Evolutionary conservation across 64 coral and sea anemone genomes (phyloP), one percentile per base, ranked within the genome.

Genomic region (Cladopsammia gracilis): DNA sequence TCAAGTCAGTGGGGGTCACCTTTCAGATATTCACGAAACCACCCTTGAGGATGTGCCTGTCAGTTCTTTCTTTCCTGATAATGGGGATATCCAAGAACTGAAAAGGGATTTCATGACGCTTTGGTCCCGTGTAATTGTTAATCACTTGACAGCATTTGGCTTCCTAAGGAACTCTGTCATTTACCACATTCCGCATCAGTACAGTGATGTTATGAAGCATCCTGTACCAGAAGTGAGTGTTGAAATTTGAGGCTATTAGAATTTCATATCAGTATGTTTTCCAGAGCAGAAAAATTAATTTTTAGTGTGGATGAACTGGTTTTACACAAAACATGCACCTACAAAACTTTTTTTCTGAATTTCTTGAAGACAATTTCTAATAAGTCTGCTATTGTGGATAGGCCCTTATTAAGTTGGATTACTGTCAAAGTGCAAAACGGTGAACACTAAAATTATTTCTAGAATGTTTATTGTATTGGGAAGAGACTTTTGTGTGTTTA

Each of bases 151-250:
- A 42, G 1, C 62, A 3, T 93, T 93, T 79, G 3, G 70, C 26
- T 66, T 77, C 1, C 76, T 93, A 6, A 52, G 56, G 19, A 87
- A 77, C 20, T 0, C 70, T 57, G 62, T 93, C 0, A 44, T 93
- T 10, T 78, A 93, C 22, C 91, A 93, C 42, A 93, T 93, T 25
- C 91, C 83, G 6, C 91, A 93, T 52, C 57, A 87, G 62, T 93
- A 93, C 34, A 93, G 82, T 72, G 74, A 87, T 0, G 10, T 74
- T 4, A 87, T 93, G 91, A 52, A 52, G n/a, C 19, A 78, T 48
- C 70, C 66, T 20, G 45, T 57, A 24, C 62, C 66, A 19, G 91
- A 93, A 82, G 88, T 90, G 7, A 15, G 26, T 34, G 4, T 7
- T 48, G 8, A 81, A 53, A 53, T 10, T 53, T 53, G 10, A 5